These are phyloP conservation scores for Amphipyra tragopoginis DNA, from an alignment of 2,888 invertebrate species.

Conservation along the genomic window DNA sequence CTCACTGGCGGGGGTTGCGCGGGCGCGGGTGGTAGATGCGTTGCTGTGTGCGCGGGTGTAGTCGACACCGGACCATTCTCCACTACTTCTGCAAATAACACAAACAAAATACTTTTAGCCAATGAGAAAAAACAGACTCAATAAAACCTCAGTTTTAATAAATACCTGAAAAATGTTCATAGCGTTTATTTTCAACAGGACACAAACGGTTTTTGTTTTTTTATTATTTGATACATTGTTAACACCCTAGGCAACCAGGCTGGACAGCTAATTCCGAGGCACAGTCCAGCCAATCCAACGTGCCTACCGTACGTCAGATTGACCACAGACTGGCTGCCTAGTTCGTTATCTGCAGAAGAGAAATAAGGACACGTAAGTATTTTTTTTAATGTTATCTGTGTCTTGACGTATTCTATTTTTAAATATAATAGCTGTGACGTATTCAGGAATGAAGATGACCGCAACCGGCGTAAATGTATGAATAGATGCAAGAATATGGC, in stretches of 20 bases:
- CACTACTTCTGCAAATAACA: constrained; percentile 83
- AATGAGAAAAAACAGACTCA: constrained; percentile 5
- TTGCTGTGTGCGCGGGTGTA: constrained; percentile 71
- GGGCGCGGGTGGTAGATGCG: constrained; percentile 72
- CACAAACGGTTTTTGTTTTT: constrained; percentile 19
- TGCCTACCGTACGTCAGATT: constrained; percentile 39
- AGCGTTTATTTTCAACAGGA: constrained; percentile 39
- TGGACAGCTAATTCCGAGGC: constrained; percentile 26
- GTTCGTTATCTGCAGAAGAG: constrained; percentile 45
- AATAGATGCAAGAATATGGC: background rate
- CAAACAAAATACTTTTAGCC: constrained; percentile 8
- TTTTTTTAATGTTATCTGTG: constrained; percentile 3
- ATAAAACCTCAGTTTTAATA: constrained; percentile 35
- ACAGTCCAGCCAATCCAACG: constrained; percentile 36
- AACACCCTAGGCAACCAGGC: constrained; percentile 47
- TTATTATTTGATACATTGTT: constrained; percentile 25
- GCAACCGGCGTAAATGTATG: background rate
- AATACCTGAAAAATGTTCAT: constrained; percentile 44
- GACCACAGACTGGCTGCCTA: constrained; percentile 49
- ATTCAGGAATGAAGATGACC: background rate
- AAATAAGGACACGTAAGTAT: constrained; percentile 43
- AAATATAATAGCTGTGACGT: background rate
- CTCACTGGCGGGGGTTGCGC: constrained; percentile 75
- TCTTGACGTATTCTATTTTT: background rate
- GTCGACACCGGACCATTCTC: constrained; percentile 88